Evolutionary conservation across 2,113 vertebrate species (phyloP).

Genomic region (Podarcis cretensis): DNA sequence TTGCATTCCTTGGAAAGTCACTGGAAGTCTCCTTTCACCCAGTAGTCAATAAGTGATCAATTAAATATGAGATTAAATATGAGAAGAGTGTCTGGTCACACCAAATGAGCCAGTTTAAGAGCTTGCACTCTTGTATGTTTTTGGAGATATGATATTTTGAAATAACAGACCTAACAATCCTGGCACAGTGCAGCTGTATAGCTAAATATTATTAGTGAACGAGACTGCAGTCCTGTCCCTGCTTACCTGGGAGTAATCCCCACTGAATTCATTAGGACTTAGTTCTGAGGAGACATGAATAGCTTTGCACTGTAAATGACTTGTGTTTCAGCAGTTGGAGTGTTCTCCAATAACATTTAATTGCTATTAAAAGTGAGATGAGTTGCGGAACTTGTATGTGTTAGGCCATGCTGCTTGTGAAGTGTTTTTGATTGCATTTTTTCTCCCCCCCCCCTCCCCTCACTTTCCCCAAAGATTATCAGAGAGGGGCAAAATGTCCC

Average conservation of each 20-base stretch:
- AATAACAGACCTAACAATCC: neutral
- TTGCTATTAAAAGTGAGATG: neutral
- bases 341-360: neutral
- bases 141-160: neutral
- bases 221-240: neutral
- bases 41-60: neutral
- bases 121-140: neutral
- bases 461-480: neutral
- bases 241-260: neutral
- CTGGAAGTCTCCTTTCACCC: neutral
- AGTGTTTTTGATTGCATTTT: neutral
- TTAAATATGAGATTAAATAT: no score
- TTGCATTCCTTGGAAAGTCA: neutral
- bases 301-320: neutral
- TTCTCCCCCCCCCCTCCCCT: no score
- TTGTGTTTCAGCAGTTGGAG: neutral
- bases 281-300: neutral
- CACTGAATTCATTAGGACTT: neutral
- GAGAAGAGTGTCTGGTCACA: neutral
- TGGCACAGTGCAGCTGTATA: neutral
- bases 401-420: neutral
- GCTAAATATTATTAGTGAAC: neutral
- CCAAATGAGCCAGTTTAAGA: neutral
- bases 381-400: neutral
- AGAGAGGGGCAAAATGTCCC: no score